These are phyloP conservation scores for Cryptoprocta ferox DNA, from an alignment of 2,797 vertebrate species.

Conservation along the genomic window DNA sequence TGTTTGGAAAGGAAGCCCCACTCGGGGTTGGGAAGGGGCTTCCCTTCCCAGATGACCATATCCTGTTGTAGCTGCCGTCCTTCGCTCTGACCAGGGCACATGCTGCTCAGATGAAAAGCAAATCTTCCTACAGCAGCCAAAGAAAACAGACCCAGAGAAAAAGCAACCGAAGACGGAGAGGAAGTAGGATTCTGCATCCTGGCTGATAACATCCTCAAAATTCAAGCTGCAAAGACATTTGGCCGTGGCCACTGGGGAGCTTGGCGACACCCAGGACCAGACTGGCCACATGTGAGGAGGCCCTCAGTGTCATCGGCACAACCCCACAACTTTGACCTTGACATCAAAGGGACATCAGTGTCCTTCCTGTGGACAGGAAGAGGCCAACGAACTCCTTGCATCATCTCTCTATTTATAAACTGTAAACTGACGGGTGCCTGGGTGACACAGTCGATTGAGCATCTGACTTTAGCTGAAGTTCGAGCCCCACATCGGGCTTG, in stretches of 20 bases:
- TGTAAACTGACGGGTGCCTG: neutral
- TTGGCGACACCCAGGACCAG: neutral
- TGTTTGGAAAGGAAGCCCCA: neutral
- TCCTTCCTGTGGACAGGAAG: accelerated
- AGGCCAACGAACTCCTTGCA: neutral
- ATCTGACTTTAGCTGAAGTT: too few species aligned
- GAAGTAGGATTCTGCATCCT: conserved; percentile 34
- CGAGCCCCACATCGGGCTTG: too few species aligned
- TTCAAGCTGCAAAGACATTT: neutral
- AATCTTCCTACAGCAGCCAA: conserved; percentile 13
- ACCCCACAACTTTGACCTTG: neutral
- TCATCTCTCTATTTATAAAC: neutral
- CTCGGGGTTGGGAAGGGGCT: neutral
- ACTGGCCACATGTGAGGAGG: neutral
- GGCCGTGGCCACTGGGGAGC: accelerated
- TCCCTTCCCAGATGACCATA: neutral
- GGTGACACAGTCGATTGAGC: too few species aligned
- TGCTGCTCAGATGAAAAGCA: neutral
- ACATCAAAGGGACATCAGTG: neutral
- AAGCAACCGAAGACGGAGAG: neutral
- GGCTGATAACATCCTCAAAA: neutral
- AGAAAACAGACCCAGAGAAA: conserved; percentile 47
- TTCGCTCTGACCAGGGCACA: neutral
- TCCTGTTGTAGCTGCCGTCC: neutral
- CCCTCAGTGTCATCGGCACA: neutral